Evolutionary conservation across 2,113 vertebrate genomes (phyloP).

Genomic region (Atlantisia rogersi): DNA sequence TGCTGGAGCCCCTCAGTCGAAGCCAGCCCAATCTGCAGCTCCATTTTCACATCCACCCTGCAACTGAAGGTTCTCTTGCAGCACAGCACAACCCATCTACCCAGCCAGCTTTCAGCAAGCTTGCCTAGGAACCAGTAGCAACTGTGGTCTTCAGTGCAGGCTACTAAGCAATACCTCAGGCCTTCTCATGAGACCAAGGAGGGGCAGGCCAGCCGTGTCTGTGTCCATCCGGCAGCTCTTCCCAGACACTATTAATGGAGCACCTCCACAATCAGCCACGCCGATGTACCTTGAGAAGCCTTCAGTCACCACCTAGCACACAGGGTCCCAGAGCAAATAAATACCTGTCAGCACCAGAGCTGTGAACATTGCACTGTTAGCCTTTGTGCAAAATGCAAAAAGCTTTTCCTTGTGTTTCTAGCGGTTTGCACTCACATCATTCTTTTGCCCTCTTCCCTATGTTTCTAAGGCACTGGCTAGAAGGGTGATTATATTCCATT

Average conservation of each 20-base stretch:
- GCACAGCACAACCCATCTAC: not conserved
- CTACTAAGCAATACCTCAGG: not conserved
- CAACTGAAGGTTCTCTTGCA: not conserved
- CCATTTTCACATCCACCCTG: not conserved
- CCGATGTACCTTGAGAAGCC: not conserved
- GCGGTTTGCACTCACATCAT: not conserved
- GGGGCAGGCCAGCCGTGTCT: not conserved
- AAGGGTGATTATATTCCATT: not conserved
- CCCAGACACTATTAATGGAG: not conserved
- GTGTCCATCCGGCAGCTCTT: not conserved
- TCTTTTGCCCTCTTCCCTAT: not conserved
- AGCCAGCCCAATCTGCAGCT: not conserved
- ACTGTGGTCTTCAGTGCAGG: rapidly evolving
- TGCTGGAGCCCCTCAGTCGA: not conserved
- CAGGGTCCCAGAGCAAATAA: not conserved
- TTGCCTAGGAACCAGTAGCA: not conserved
- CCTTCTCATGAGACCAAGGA: not conserved
- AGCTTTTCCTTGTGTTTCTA: not conserved
- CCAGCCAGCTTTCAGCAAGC: not conserved
- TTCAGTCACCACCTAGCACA: not conserved
- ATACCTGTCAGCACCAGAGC: not conserved
- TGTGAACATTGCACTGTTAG: not conserved
- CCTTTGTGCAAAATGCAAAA: not conserved
- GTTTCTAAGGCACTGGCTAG: not conserved
- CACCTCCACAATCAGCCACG: not conserved